Conservation (phyloP, 2,888 invertebrate species). For the Notodonta ziczac region DNA sequence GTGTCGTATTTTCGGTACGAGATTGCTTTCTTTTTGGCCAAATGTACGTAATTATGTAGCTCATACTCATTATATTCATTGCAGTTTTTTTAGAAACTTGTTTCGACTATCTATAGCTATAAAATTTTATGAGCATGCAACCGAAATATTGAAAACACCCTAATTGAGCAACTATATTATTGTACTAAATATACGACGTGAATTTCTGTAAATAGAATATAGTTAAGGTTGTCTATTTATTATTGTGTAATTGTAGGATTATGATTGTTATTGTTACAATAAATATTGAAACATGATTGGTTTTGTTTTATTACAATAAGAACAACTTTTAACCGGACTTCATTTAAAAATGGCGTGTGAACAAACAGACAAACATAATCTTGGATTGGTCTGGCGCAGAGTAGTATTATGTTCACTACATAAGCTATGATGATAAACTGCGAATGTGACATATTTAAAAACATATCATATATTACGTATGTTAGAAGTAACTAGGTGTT, state of each 20-base stretch:
- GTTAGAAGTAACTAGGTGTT: too few relatives aligned
- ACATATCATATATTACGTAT: too few relatives aligned
- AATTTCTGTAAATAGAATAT: constrained; percentile 76
- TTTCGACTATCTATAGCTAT: constrained; percentile 27
- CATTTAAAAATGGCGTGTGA: too few relatives aligned
- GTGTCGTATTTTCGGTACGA: constrained; percentile 50
- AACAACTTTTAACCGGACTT: too few relatives aligned
- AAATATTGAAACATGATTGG: constrained; percentile 41
- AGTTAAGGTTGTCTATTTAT: constrained; percentile 73
- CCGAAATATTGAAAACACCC: constrained; percentile 22
- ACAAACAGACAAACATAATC: too few relatives aligned
- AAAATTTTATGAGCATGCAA: constrained; percentile 21
- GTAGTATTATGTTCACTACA: too few relatives aligned
- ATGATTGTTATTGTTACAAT: constrained; percentile 64
- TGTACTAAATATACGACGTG: constrained; percentile 55
- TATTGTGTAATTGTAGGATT: constrained; percentile 61
- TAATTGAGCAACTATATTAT: constrained; percentile 20
- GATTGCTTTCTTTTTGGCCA: constrained; percentile 65
- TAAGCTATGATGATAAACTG: too few relatives aligned
- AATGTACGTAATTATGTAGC: constrained; percentile 54
- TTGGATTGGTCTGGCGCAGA: too few relatives aligned
- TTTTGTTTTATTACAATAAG: constrained; percentile 22
- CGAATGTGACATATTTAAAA: too few relatives aligned
- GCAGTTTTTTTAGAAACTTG: constrained; percentile 38
- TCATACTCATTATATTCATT: constrained; percentile 33